Percentiles rank a stretch among this genome's conserved stretches.
These are phyloP conservation scores for Phalacrocorax aristotelis DNA, from an alignment of 2,113 vertebrate species.

Conservation along the genomic window DNA sequence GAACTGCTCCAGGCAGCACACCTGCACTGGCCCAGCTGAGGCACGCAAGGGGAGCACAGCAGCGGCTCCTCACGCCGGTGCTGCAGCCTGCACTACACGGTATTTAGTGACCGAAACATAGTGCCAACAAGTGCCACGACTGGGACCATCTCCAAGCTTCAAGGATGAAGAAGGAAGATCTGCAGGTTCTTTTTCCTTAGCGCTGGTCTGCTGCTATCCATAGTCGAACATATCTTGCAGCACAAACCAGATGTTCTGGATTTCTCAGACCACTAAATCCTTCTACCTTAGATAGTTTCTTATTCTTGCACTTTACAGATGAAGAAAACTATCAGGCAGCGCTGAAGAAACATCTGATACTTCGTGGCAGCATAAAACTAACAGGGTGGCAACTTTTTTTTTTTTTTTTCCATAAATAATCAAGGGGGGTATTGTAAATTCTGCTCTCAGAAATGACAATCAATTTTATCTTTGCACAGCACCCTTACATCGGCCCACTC, in stretches of 20 bases:
- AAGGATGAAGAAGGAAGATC: not conserved
- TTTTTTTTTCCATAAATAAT: not conserved
- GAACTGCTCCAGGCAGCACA: not conserved
- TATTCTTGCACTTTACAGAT: not conserved
- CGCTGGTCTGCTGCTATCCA: not conserved
- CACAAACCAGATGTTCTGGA: not conserved
- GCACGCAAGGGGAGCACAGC: not conserved
- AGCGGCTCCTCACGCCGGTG: not conserved
- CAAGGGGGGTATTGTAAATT: not conserved
- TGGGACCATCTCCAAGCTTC: not conserved
- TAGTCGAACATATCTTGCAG: not conserved
- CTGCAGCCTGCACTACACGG: rapidly evolving
- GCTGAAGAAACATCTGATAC: not conserved
- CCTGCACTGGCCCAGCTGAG: not conserved
- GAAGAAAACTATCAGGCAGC: not conserved
- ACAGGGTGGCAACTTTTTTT: not conserved
- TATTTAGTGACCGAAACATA: not conserved
- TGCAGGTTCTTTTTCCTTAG: not conserved
- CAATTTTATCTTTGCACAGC: not conserved
- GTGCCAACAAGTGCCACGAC: too few relatives aligned
- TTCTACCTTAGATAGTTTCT: not conserved
- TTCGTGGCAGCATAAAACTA: not conserved
- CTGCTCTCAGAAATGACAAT: not conserved
- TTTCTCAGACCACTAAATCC: not conserved
- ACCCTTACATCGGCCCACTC: not conserved